Evolutionary conservation across 2,888 invertebrate species (phyloP), one percentile per base, ranked within the genome.

Genomic region (Drosophila austrosaltans): DNA sequence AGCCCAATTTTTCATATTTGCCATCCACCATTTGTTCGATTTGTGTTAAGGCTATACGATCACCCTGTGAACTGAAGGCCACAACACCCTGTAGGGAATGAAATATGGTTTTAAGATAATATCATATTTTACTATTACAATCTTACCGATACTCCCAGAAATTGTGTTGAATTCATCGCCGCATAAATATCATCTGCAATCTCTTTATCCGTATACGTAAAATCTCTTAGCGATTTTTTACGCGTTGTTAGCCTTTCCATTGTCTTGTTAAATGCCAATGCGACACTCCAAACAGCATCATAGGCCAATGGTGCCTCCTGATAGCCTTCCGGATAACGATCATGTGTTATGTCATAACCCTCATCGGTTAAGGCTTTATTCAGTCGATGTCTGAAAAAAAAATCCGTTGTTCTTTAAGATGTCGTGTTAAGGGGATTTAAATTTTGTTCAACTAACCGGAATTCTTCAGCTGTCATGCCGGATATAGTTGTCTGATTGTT

Each of bases 271-370:
- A 99, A 97, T 16, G 99, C 98, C 90, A 99, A 93, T 44, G 99
- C 99, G 39, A 99, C 96, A 48, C 99, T 98, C 99, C 99, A 99
- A 59, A 99, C 98, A 8, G 99, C 99, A 93, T 99, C 99, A 92
- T 99, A 99, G 56, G 99, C 99, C 66, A 99, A 93, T 0, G 99
- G 99, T 6, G 99, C 99, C 93, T 99, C 99, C 90, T 98, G 97
- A 93, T 98, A 98, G 10, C 99, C 98, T 92, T 97, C 97, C 2
- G 98, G 98, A 92, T 95, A 97, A 75, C 96, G 94, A 90, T 96
- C 96, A 73, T 97, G 96, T 91, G 96, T 96, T 81, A 97, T 96
- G 90, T 98, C 97, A 92, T 96, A 97, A 39, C 96, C 96, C 68
- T 96, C 96, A 67, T 95, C 95, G 66, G 95, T 95, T 63, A 98